Conservation (phyloP, 2,888 invertebrate genomes). For the Agrotis clavis region DNA sequence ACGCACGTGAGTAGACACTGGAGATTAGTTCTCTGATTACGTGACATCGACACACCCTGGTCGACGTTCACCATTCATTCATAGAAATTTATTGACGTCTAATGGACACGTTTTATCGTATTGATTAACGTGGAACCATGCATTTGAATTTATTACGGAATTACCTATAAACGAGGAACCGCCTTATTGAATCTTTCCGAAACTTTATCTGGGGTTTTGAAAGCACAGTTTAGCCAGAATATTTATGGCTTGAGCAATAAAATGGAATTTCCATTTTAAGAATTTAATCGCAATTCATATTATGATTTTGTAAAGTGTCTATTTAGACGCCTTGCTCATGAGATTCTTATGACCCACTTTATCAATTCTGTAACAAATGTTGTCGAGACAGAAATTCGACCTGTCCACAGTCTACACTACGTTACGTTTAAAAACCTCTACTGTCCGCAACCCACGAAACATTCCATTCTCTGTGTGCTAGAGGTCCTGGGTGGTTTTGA, state of each 20-base stretch:
- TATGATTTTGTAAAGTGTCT: too few relatives aligned
- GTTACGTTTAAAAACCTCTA: constrained; percentile 58
- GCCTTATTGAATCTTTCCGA: constrained; percentile 22
- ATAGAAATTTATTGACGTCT: constrained; percentile 71
- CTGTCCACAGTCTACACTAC: constrained; percentile 49
- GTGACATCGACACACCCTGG: constrained; percentile 83
- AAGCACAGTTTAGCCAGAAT: too few relatives aligned
- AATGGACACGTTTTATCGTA: constrained; percentile 54
- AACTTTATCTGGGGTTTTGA: constrained; percentile 8
- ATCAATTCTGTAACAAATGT: constrained; percentile 22
- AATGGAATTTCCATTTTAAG: too few relatives aligned
- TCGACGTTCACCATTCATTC: constrained; percentile 73
- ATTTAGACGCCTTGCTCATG: not conserved
- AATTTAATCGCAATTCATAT: too few relatives aligned
- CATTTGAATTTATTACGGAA: constrained; percentile 45
- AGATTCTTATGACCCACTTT: constrained; percentile 3
- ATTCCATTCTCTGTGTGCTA: constrained; percentile 71
- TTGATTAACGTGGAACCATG: constrained; percentile 40
- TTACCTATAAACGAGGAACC: constrained; percentile 29
- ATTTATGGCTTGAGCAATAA: too few relatives aligned
- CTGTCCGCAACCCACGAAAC: constrained; percentile 68
- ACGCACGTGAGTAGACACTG: constrained; percentile 86
- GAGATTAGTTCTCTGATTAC: constrained; percentile 86
- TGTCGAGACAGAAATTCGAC: constrained; percentile 36
- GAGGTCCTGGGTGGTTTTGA: constrained; percentile 68